Evolutionary conservation across 2,888 invertebrate genomes (phyloP).

Genomic region (Allolobophora icterica): DNA sequence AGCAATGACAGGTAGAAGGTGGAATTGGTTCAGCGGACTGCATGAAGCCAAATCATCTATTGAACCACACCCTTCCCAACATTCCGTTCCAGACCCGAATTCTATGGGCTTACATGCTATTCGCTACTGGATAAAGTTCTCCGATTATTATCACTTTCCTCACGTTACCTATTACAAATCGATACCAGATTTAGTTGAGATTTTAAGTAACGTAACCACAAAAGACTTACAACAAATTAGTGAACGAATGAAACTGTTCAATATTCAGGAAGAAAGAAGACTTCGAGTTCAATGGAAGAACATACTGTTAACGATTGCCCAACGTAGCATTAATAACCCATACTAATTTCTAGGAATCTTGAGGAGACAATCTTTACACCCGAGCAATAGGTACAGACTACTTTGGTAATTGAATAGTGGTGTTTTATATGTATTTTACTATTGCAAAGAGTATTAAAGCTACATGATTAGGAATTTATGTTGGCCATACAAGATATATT

Average conservation of each 20-base stretch:
- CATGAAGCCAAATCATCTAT: conserved; percentile 30
- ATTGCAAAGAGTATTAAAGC: no score
- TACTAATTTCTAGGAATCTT: neutral
- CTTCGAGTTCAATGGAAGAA: conserved; percentile 36
- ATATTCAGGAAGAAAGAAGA: conserved; percentile 34
- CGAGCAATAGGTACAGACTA: no score
- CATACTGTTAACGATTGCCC: conserved; percentile 27
- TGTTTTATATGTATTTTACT: no score
- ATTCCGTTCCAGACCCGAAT: conserved; percentile 41
- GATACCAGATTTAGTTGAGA: conserved; percentile 40
- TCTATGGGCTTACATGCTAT: conserved; percentile 34
- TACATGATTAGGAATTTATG: no score
- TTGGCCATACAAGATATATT: no score
- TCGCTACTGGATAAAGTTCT: conserved; percentile 41
- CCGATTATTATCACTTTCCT: conserved; percentile 44
- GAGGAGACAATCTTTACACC: no score
- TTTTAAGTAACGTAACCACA: conserved; percentile 27
- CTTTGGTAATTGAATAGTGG: no score
- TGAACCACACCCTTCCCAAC: conserved; percentile 59
- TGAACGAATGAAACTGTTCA: conserved; percentile 37
- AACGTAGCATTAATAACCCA: neutral
- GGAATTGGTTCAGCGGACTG: conserved; percentile 26
- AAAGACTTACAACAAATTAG: conserved; percentile 38
- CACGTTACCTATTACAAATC: conserved; percentile 42
- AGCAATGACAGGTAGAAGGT: conserved; percentile 40